Evolutionary conservation across 2,888 invertebrate genomes (phyloP).

Genomic region (Boloria euphrosyne): DNA sequence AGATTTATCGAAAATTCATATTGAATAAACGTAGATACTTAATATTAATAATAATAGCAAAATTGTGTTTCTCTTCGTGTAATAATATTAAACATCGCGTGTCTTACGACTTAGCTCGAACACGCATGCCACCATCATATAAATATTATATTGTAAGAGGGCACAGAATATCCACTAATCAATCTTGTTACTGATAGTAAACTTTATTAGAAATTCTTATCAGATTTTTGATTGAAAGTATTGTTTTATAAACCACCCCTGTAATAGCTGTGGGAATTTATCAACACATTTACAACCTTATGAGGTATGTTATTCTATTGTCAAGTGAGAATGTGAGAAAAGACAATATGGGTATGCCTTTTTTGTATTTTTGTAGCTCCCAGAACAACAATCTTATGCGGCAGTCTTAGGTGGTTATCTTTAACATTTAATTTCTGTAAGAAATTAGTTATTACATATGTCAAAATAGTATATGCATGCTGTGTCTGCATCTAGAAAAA

Average conservation of each 20-base stretch:
- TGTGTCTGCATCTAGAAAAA: no score
- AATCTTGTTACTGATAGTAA: background rate
- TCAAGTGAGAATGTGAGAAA: conserved; percentile 2
- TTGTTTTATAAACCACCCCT: background rate
- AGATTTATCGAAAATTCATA: background rate
- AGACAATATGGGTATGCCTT: no score
- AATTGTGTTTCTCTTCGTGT: background rate
- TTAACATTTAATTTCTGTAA: no score
- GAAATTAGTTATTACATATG: no score
- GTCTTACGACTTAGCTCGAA: background rate
- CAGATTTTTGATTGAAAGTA: conserved; percentile 5
- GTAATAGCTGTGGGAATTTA: conserved; percentile 8
- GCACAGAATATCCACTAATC: no score
- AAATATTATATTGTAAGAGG: background rate
- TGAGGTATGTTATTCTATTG: background rate
- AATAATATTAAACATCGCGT: conserved; percentile 6
- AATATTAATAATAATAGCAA: background rate
- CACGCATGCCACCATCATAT: conserved; percentile 6
- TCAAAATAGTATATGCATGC: no score
- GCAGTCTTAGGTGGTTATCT: no score
- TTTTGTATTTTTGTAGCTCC: no score
- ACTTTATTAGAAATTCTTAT: background rate
- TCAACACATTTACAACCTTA: background rate
- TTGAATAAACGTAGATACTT: background rate
- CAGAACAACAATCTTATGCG: no score